Evolutionary conservation across 2,888 invertebrate species (phyloP).

Genomic region (Halictus quadricinctus): DNA sequence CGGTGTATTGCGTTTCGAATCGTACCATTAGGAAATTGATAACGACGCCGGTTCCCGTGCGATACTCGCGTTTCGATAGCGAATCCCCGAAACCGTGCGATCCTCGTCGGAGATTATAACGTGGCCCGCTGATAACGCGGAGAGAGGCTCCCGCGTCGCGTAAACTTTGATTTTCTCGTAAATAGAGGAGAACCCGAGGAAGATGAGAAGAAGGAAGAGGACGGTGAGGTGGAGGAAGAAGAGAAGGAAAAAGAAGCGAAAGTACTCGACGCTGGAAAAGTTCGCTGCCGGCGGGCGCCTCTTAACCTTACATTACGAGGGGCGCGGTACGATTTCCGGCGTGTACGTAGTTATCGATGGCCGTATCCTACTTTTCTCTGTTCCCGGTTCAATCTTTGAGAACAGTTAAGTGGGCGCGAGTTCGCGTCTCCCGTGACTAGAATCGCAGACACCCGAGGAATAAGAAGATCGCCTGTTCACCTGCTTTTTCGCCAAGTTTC

Average conservation of each 20-base stretch:
- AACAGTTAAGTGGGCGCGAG: constrained; percentile 20
- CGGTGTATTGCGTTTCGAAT: constrained; percentile 3
- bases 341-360: constrained; percentile 46
- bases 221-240: neutral
- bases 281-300: neutral
- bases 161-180: constrained; percentile 35
- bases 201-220: neutral
- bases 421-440: constrained; percentile 34
- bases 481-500: constrained; percentile 3
- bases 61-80: neutral
- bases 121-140: constrained; percentile 6
- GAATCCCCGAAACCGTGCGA: neutral
- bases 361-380: constrained; percentile 30
- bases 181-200: constrained; percentile 15
- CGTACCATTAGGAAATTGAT: constrained; percentile 29
- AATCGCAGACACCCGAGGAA: constrained; percentile 36
- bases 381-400: constrained; percentile 29
- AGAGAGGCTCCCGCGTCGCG: neutral
- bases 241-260: neutral
- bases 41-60: neutral
- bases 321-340: constrained; percentile 31
- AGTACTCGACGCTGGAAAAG: constrained; percentile 6
- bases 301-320: constrained; percentile 45
- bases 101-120: constrained; percentile 12
- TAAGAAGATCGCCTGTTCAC: constrained; percentile 30